These are phyloP conservation scores for Sceloporus undulatus DNA, from an alignment of 2,113 vertebrate species.

Conservation along the genomic window DNA sequence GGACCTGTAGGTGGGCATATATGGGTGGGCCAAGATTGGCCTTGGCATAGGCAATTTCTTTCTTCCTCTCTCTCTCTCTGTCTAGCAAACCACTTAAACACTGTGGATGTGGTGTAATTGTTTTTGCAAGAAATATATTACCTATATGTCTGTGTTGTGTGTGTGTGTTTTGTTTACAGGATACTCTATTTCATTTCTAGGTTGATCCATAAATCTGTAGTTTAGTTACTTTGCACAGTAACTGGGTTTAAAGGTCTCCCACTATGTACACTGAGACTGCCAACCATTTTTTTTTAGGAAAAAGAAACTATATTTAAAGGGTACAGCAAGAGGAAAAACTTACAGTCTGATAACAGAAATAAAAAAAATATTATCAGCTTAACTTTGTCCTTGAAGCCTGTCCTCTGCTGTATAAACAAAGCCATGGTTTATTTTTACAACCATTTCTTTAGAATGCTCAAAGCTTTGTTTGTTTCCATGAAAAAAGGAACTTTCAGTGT, in stretches of 20 bases:
- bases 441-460: neutral
- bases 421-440: slow-evolving; percentile 9
- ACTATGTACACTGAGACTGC: slow-evolving; percentile 26
- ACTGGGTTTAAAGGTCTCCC: neutral
- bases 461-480: neutral
- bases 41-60: too few relatives aligned
- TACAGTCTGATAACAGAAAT: slow-evolving; percentile 11
- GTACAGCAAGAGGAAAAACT: slow-evolving; percentile 7
- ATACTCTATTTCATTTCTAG: neutral
- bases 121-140: neutral
- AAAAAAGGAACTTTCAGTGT: neutral
- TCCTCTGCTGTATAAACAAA: slow-evolving; percentile 47
- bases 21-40: too few relatives aligned
- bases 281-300: slow-evolving; percentile 2
- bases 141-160: fast-evolving
- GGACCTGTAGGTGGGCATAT: too few relatives aligned
- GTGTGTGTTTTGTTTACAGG: neutral
- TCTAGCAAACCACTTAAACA: neutral
- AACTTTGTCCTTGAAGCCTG: slow-evolving; percentile 46
- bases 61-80: too few relatives aligned
- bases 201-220: neutral
- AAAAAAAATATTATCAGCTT: slow-evolving; percentile 34
- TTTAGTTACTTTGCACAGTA: neutral
- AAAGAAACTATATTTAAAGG: slow-evolving; percentile 38
- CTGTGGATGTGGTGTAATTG: neutral